These are phyloP conservation scores for Cynaeus angustus DNA, from an alignment of 2,888 invertebrate species.

Conservation along the genomic window DNA sequence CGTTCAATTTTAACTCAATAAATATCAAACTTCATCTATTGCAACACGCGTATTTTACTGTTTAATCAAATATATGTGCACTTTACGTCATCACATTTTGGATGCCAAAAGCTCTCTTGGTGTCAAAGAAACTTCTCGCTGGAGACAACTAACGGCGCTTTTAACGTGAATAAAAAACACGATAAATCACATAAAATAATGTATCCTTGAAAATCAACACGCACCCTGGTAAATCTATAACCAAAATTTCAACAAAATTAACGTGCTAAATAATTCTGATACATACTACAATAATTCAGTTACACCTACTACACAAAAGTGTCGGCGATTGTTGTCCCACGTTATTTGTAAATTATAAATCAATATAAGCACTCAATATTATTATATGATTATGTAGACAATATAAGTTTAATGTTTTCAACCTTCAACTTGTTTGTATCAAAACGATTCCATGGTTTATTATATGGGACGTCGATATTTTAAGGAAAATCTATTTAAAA, in stretches of 20 bases:
- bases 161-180: conserved; percentile 21
- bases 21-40: neutral
- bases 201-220: conserved; percentile 6
- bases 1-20: conserved; percentile 3
- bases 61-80: conserved; percentile 31
- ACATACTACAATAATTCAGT: no score
- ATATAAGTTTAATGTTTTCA: conserved; percentile 8
- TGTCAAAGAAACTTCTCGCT: conserved; percentile 37
- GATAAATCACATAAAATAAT: conserved; percentile 29
- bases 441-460: neutral
- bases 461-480: neutral
- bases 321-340: neutral
- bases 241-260: no score
- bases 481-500: neutral
- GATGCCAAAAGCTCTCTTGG: conserved; percentile 21
- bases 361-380: conserved; percentile 15
- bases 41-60: conserved; percentile 8
- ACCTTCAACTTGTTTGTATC: conserved; percentile 9
- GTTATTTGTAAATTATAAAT: conserved; percentile 7
- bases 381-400: conserved; percentile 1
- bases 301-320: neutral
- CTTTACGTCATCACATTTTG: conserved; percentile 33
- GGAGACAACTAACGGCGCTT: conserved; percentile 29
- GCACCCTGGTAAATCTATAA: neutral
- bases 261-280: no score